Evolutionary conservation across 2,113 vertebrate genomes (phyloP).

Genomic region (Prietella phreatophila): DNA sequence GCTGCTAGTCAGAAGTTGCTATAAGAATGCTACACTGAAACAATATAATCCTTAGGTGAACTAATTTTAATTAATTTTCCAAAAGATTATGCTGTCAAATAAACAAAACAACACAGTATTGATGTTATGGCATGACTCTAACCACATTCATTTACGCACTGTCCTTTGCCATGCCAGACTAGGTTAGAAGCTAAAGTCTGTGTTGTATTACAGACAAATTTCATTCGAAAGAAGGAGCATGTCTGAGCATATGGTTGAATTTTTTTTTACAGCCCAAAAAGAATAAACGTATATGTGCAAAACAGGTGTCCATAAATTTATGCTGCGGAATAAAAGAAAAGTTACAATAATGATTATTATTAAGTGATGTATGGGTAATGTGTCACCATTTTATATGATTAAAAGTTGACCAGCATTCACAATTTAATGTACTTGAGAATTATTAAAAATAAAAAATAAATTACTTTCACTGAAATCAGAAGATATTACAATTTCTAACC

Average conservation of each 20-base stretch:
- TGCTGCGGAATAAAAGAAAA: not conserved
- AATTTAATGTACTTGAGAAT: not conserved
- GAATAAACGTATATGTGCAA: not conserved
- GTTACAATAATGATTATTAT: not conserved
- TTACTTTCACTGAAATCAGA: too few relatives aligned
- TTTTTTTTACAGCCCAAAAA: not conserved
- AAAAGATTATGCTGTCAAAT: not conserved
- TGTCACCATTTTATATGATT: not conserved
- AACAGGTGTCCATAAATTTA: not conserved
- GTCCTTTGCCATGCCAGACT: not conserved
- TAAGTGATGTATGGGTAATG: not conserved
- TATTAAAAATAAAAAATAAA: not conserved
- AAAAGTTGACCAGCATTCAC: not conserved
- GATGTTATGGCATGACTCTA: not conserved
- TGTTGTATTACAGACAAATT: slow-evolving; percentile 2
- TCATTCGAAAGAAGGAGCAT: not conserved
- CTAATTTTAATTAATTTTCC: not conserved
- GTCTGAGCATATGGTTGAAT: not conserved
- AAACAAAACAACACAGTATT: not conserved
- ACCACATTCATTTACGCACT: not conserved
- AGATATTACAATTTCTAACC: not conserved
- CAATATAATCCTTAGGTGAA: not conserved
- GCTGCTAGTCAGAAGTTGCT: not conserved
- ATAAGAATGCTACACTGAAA: not conserved
- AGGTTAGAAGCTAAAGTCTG: not conserved